phyloP scores from a whole-genome alignment of 2,888 invertebrate genomes.

The Linyphia triangularis region DNA sequence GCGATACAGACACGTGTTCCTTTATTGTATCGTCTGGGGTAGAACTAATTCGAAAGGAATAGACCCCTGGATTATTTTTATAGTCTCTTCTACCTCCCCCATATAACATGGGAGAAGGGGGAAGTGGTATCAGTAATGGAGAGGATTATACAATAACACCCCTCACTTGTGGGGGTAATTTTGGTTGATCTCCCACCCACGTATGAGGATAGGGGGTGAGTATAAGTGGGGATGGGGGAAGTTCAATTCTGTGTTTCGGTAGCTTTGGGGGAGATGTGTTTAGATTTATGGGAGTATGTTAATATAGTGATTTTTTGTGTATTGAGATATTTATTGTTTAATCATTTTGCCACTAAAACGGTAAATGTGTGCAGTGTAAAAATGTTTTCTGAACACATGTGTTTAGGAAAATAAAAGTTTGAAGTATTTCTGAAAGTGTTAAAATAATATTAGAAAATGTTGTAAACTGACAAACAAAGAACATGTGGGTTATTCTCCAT shows the following conservation, averaged over 20 bases:
- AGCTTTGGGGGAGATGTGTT: not conserved
- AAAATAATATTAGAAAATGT: too few relatives aligned
- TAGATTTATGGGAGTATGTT: too few relatives aligned
- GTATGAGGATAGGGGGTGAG: not conserved
- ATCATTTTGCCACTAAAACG: too few relatives aligned
- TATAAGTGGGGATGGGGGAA: not conserved
- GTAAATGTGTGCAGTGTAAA: too few relatives aligned
- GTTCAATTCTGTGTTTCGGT: not conserved
- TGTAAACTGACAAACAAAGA: too few relatives aligned
- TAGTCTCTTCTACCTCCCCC: not conserved
- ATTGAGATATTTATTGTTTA: too few relatives aligned
- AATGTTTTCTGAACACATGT: too few relatives aligned
- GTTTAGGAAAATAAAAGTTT: too few relatives aligned
- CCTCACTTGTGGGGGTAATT: constrained; percentile 55
- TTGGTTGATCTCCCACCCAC: constrained; percentile 35
- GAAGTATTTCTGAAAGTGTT: too few relatives aligned
- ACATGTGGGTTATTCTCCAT: too few relatives aligned
- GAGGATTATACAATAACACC: constrained; percentile 66
- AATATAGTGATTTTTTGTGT: too few relatives aligned
- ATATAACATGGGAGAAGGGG: not conserved
- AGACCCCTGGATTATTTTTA: not conserved
- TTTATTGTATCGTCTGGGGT: constrained; percentile 49
- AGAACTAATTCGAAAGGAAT: constrained; percentile 60
- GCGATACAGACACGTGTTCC: constrained; percentile 60
- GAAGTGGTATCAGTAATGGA: constrained; percentile 28